phyloP scores from a whole-genome alignment of 2,113 vertebrate species.

The Microcebus jonahi region DNA sequence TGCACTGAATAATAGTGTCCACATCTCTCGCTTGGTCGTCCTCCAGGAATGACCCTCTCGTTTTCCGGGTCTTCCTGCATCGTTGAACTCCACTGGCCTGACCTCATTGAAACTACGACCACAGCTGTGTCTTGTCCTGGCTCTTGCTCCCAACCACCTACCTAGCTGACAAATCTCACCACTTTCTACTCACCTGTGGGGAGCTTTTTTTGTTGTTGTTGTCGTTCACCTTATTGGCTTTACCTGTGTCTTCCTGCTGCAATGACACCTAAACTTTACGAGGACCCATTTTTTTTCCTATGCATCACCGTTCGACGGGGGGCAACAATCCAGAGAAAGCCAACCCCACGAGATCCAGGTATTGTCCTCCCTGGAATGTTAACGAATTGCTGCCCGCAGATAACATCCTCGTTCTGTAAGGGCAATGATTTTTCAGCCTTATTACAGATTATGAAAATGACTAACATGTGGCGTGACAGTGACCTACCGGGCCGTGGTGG shows the following conservation, averaged over 20 bases:
- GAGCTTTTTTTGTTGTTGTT: not conserved
- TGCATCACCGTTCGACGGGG: not conserved
- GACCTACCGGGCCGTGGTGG: not conserved
- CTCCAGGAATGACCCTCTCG: not conserved
- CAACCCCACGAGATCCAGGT: not conserved
- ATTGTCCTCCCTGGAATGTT: not conserved
- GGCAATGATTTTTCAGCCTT: constrained; percentile 50
- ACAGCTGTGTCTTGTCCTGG: no score
- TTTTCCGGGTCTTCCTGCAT: not conserved
- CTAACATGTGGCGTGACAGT: not conserved
- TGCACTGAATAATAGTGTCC: not conserved
- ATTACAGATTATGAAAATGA: constrained; percentile 44
- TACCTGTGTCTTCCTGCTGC: not conserved
- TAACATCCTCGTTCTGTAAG: not conserved
- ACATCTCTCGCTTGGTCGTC: not conserved
- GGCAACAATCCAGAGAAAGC: not conserved
- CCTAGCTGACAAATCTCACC: not conserved
- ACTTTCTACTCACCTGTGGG: not conserved
- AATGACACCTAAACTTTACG: not conserved
- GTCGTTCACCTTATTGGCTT: not conserved
- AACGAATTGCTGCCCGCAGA: not conserved
- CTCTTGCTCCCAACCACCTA: not conserved
- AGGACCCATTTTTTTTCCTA: not conserved
- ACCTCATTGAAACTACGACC: not conserved
- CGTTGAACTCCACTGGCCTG: not conserved